Percentiles rank a stretch among this genome's conserved stretches.
Evolutionary conservation across 2,888 invertebrate species (phyloP).

Genomic region (Gisinianus flammeolus): DNA sequence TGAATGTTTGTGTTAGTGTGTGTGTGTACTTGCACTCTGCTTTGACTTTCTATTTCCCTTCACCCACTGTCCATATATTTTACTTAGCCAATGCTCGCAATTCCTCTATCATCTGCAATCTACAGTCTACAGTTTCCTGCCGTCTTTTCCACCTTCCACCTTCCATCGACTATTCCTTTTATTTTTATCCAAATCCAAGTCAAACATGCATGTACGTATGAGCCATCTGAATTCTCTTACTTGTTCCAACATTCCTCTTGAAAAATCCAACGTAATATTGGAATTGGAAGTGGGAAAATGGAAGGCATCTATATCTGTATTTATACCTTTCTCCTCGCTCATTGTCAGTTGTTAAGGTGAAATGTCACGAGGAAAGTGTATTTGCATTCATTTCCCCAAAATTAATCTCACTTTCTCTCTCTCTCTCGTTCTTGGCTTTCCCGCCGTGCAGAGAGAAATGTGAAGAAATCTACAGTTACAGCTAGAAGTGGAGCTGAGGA

Average conservation of each 20-base stretch:
- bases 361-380: background rate
- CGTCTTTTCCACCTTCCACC: background rate
- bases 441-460: no score
- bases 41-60: background rate
- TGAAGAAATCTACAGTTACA: no score
- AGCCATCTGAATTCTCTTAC: background rate
- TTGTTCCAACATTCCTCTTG: background rate
- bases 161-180: background rate
- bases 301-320: background rate
- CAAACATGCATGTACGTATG: background rate
- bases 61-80: background rate
- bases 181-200: background rate
- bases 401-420: background rate
- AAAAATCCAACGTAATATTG: no score
- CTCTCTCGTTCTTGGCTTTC: background rate
- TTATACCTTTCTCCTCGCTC: background rate
- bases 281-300: no score
- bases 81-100: background rate
- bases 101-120: background rate
- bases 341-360: background rate
- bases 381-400: background rate
- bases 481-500: no score
- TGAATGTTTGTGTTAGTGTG: background rate
- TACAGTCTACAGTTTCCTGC: background rate
- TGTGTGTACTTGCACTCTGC: background rate